A percentile compares a stretch with the other conserved stretches of the same genome.
phyloP scores from a whole-genome alignment of 2,888 invertebrate species.

The Criorhina ranunculi region DNA sequence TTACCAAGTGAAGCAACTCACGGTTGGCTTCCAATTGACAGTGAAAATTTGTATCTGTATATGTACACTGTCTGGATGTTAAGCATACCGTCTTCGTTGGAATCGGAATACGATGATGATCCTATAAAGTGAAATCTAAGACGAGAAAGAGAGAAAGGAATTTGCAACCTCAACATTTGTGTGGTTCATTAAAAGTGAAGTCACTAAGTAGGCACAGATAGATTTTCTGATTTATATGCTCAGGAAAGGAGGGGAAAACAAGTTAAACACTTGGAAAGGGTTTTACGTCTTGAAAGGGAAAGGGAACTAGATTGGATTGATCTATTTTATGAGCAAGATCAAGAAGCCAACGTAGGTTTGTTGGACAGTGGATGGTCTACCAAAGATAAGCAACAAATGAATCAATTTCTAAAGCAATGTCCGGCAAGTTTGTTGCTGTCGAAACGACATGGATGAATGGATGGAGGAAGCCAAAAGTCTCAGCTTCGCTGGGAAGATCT shows the following conservation, averaged over 20 bases:
- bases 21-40: conserved; percentile 63
- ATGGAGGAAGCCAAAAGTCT: no score
- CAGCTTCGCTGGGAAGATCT: no score
- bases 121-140: conserved; percentile 64
- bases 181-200: conserved; percentile 22
- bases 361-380: no score
- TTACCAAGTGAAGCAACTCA: conserved; percentile 47
- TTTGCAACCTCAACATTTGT: conserved; percentile 56
- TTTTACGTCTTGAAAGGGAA: conserved; percentile 21
- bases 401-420: no score
- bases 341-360: no score
- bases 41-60: conserved; percentile 53
- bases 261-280: neutral
- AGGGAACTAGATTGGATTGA: neutral
- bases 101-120: conserved; percentile 51
- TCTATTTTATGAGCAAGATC: no score
- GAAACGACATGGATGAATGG: no score
- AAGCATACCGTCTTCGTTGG: conserved; percentile 9
- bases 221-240: conserved; percentile 8
- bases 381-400: no score
- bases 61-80: conserved; percentile 23
- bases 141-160: conserved; percentile 70
- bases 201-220: conserved; percentile 3
- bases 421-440: no score
- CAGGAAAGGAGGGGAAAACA: neutral